phyloP scores from a whole-genome alignment of 2,888 invertebrate species.

The Atherix ibis region DNA sequence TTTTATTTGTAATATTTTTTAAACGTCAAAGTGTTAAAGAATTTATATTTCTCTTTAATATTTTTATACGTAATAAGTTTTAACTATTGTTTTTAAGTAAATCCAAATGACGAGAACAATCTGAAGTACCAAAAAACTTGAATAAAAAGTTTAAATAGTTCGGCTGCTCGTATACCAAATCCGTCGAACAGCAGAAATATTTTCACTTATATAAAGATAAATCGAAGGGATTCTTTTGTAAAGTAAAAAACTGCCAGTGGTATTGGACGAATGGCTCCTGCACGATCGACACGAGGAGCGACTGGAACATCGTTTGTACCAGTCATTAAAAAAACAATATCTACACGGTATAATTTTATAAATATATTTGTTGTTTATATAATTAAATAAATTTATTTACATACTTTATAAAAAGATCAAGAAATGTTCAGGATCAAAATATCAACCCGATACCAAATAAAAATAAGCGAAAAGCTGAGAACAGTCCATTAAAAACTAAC shows the following conservation, averaged over 20 bases:
- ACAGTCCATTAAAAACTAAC: slow-evolving; percentile 59
- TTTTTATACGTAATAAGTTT: too few relatives aligned
- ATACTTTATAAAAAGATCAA: slow-evolving; percentile 9
- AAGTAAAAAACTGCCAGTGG: background rate
- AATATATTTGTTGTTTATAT: background rate
- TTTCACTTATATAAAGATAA: too few relatives aligned
- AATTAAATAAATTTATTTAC: background rate
- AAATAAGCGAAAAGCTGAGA: slow-evolving; percentile 66
- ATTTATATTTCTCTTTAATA: too few relatives aligned
- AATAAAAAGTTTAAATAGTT: too few relatives aligned
- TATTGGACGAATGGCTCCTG: background rate
- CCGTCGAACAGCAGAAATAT: too few relatives aligned
- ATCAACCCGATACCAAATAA: slow-evolving; percentile 19
- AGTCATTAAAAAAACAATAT: background rate
- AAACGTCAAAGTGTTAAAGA: too few relatives aligned
- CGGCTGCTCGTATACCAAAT: too few relatives aligned
- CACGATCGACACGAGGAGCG: background rate
- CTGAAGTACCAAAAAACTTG: too few relatives aligned
- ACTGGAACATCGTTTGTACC: background rate
- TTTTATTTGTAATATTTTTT: too few relatives aligned
- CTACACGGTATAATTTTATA: background rate
- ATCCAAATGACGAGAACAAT: too few relatives aligned
- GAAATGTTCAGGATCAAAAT: slow-evolving; percentile 24
- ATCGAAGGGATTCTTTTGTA: too few relatives aligned
- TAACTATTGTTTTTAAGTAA: too few relatives aligned